Base-by-base conservation (phyloP, 2,888 invertebrate genomes). In the Cheilosia impressa region DNA sequence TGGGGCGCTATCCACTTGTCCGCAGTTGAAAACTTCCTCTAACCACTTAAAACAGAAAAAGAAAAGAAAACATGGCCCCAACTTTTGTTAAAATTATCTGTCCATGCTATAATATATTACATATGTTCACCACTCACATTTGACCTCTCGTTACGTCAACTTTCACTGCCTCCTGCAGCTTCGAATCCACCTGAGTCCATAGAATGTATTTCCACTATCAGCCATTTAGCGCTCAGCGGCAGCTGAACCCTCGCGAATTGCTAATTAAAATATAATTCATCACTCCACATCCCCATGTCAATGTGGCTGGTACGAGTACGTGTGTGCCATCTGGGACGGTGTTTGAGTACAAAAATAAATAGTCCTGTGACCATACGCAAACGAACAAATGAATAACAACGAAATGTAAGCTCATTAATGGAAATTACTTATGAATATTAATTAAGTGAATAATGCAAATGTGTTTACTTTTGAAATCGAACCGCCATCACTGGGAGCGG, bases 381-480 rank as follows among this genome's bases (percentile, higher is more conserved):
- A 75, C 75, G 71, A 84, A 84, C 71, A 66, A 84, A 84, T 80
- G 84, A 79, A 75, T 71, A 75, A 69, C 68, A 84, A 80, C 84
- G 65, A 80, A 80, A 80, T 76, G 80, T 81, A 81, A 81, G 57
- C 85, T 85, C 76, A 85, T 85, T 85, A 85, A 85, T 80, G 80
- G 81, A 85, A 85, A 84, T 84, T 85, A 81, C 85, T 85, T 85
- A 85, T 85, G 85, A 85, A 85, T 85, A 85, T 81, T 85, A 81
- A 85, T 85, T 85, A 81, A 76, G 81, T 68, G 85, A 76, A 77
- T 77, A 77, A 81, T 72, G 72, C 52, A 81, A 80, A 85, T 85
- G 85, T 85, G 81, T 85, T 85, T 85, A 85, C 81, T 85, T 85
- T 81, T 81, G 85, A 81, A 81, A 85, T 77, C 77, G 85, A 85